Base-by-base conservation (phyloP, 2,113 vertebrate genomes). In the Rana temporaria region DNA sequence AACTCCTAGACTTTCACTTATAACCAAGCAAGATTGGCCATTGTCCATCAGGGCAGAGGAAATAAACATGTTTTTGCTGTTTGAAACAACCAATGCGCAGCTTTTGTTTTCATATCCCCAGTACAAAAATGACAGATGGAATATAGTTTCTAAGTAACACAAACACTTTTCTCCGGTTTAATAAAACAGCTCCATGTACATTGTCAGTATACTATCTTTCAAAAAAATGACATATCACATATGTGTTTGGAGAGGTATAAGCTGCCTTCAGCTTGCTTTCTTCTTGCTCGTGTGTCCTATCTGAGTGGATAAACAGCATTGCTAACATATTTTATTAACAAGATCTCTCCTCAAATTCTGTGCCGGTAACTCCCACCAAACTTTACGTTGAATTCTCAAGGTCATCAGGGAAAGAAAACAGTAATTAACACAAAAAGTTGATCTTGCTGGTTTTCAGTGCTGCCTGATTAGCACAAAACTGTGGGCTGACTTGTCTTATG, bases 331-430 rank as follows among this genome's bases (percentile, higher is more conserved):
- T 87, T 89, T 85, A 91, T 88, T 86, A 92, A 89, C 86, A 89
- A 86, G 84, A 91, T 93, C 92, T 92, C 91, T 95, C 90, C 86
- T 91, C 91, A 89, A 90, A 0, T 73, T 87, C 88, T 93, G 88
- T 91, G 89, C 91, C 86, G 91, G 92, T 87, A 92, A 91, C 92
- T 94, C 92, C 92, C 91, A 93, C 90, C 90, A 91, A 93, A 95
- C 92, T 86, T 92, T 89, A 53, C 77, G 87, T 91, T 89, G 89
- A 91, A 89, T 87, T 88, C 88, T 86, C 84, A 78, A 86, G 91
- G 92, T 94, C 92, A 94, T 0, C 1, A 89, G 91, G 90, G 87
- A 93, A 95, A 92, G 91, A 93, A 95, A 94, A 93, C 92, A 93
- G 81, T 90, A 92, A 93, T 95, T 94, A 94, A 88, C 85, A 78